Conservation (phyloP, 1,140 invertebrate genomes). For the Pentalonia nigronervosa region DNA sequence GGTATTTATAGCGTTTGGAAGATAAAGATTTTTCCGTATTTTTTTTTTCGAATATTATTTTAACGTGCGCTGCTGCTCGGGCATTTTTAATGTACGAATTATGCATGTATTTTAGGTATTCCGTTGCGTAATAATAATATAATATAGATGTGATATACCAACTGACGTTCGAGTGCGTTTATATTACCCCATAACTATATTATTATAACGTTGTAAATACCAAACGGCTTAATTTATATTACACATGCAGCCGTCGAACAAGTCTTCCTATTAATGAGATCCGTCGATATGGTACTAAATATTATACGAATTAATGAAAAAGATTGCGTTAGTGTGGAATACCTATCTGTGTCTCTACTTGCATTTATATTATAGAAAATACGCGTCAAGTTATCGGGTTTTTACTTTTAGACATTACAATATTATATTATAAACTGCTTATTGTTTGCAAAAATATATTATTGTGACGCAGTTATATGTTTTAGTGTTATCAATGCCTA, state of each 20-base stretch:
- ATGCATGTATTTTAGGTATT: slow-evolving; percentile 24
- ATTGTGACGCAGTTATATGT: background rate
- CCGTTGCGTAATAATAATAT: background rate
- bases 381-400: background rate
- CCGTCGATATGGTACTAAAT: background rate
- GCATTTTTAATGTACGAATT: slow-evolving; percentile 8
- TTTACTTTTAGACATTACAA: background rate
- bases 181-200: background rate
- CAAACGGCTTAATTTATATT: slow-evolving; percentile 3
- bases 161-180: slow-evolving; percentile 18
- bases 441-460: background rate
- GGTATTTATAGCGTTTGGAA: background rate
- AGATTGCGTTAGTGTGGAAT: background rate
- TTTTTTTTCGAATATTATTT: background rate
- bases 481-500: background rate
- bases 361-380: background rate
- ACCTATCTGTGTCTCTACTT: background rate
- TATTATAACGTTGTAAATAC: background rate
- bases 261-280: background rate
- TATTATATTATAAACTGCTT: background rate
- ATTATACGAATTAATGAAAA: background rate
- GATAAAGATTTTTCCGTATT: background rate
- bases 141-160: background rate
- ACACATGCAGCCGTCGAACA: background rate
- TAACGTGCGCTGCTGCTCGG: background rate